Conservation (phyloP, 2,888 invertebrate genomes). For the Embidobia sp. region DNA sequence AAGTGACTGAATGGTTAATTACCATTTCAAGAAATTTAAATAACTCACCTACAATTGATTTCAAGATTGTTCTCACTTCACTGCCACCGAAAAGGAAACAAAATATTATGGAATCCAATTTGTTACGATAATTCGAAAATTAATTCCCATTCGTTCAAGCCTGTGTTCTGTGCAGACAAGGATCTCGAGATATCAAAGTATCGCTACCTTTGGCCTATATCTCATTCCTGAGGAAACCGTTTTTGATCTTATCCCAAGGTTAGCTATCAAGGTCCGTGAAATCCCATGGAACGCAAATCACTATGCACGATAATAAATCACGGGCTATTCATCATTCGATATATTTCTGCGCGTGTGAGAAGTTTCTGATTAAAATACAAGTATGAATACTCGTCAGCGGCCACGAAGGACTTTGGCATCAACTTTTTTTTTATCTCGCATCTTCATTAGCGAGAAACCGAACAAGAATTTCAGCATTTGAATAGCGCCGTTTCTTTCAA, state of each 20-base stretch:
- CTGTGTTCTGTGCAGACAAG: too few species aligned
- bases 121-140: background rate
- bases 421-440: constrained; percentile 27
- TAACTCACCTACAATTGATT: too few species aligned
- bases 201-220: constrained; percentile 8
- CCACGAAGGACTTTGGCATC: constrained; percentile 27
- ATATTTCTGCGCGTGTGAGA: constrained; percentile 16
- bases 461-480: too few species aligned
- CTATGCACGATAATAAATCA: constrained; percentile 26
- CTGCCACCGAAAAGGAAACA: too few species aligned
- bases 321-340: constrained; percentile 26
- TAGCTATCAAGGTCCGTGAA: constrained; percentile 16
- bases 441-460: constrained; percentile 30
- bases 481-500: too few species aligned
- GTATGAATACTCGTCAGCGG: constrained; percentile 27
- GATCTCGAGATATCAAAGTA: background rate
- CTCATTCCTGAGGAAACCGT: constrained; percentile 1
- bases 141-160: too few species aligned
- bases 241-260: constrained; percentile 33
- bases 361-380: constrained; percentile 25
- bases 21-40: too few species aligned
- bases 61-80: too few species aligned
- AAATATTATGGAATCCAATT: too few species aligned
- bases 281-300: constrained; percentile 28
- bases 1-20: too few species aligned